phyloP scores from a whole-genome alignment of 1,140 invertebrate species.

The Bactericera cockerelli region DNA sequence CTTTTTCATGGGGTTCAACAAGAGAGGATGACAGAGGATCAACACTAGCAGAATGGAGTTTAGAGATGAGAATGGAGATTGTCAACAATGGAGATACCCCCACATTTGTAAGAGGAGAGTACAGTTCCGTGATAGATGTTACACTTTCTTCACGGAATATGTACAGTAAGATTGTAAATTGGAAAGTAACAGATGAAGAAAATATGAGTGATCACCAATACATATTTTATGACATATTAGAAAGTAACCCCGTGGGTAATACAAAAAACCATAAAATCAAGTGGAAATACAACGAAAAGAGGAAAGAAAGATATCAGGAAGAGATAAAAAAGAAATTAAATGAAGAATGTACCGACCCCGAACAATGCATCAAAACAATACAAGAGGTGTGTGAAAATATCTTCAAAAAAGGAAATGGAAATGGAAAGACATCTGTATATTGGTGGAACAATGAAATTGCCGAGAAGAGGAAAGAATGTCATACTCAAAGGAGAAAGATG shows the following conservation, averaged over 20 bases:
- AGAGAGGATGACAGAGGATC: neutral
- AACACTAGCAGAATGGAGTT: neutral
- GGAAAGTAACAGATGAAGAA: neutral
- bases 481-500: neutral
- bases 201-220: neutral
- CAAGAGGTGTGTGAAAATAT: neutral
- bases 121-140: neutral
- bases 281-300: neutral
- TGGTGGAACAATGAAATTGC: slow-evolving; percentile 1
- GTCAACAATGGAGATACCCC: neutral
- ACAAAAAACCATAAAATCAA: neutral
- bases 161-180: neutral
- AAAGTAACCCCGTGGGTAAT: neutral
- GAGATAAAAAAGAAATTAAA: neutral
- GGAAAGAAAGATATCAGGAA: neutral
- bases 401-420: neutral
- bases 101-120: slow-evolving; percentile 5
- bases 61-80: neutral
- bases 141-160: neutral
- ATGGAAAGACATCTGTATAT: neutral
- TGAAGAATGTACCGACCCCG: neutral
- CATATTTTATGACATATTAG: neutral
- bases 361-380: neutral
- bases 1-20: neutral
- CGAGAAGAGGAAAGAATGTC: neutral